These are phyloP conservation scores for Mesopsocus fuscifrons DNA, from an alignment of 2,888 invertebrate genomes.

Conservation along the genomic window DNA sequence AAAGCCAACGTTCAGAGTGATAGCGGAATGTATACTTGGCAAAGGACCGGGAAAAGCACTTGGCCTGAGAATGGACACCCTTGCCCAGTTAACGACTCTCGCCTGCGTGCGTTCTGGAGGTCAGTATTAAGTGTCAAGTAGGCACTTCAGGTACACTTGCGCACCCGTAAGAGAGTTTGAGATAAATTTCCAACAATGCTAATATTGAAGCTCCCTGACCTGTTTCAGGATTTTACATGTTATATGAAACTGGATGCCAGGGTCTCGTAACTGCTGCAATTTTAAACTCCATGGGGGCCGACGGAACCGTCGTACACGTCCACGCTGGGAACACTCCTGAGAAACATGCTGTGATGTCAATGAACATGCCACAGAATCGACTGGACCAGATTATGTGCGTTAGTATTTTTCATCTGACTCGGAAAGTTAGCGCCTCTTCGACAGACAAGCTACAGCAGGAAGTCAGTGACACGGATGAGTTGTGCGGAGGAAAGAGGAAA, in stretches of 20 bases:
- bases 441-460: constrained; percentile 12
- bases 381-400: constrained; percentile 48
- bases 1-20: constrained; percentile 59
- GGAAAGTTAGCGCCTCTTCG: constrained; percentile 11
- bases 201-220: no score
- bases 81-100: constrained; percentile 72
- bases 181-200: no score
- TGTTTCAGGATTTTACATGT: constrained; percentile 33
- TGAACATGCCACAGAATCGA: constrained; percentile 59
- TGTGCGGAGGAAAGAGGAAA: constrained; percentile 11
- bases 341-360: constrained; percentile 53
- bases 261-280: constrained; percentile 71
- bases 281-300: constrained; percentile 51
- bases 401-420: constrained; percentile 32
- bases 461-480: constrained; percentile 4
- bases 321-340: constrained; percentile 68
- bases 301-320: constrained; percentile 49
- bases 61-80: constrained; percentile 64
- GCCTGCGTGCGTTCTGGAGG: constrained; percentile 64
- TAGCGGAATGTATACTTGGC: constrained; percentile 62
- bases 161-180: no score
- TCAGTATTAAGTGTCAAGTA: no score
- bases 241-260: constrained; percentile 77
- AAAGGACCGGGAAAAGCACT: constrained; percentile 51
- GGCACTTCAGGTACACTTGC: no score